phyloP scores from a whole-genome alignment of 2,113 vertebrate genomes.

The Echinops telfairi region DNA sequence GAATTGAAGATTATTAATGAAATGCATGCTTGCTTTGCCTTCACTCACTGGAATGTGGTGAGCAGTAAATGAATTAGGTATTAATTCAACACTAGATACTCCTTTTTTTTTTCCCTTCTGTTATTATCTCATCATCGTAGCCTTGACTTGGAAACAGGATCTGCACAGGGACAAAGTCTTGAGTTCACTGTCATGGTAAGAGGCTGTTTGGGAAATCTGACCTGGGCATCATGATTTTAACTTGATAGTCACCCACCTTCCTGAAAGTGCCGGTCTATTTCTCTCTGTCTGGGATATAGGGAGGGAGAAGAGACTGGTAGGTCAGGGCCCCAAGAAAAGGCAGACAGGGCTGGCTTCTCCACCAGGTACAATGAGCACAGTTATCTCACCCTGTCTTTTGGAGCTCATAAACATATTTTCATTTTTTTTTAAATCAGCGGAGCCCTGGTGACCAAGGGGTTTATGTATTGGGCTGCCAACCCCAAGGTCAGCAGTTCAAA shows the following conservation, averaged over 20 bases:
- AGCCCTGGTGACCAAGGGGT: too few species aligned
- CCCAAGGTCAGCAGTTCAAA: too few species aligned
- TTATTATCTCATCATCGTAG: constrained; percentile 40
- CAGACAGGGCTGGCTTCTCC: background rate
- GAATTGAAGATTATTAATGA: background rate
- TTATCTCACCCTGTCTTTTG: background rate
- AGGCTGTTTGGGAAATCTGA: constrained; percentile 19
- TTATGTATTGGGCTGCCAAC: too few species aligned
- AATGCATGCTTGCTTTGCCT: background rate
- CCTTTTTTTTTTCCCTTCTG: background rate
- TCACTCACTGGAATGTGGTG: background rate
- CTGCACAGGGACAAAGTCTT: background rate
- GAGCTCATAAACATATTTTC: background rate
- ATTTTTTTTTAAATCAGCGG: constrained; percentile 17
- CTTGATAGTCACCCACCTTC: background rate
- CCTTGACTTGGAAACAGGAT: constrained; percentile 52
- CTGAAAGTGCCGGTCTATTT: background rate
- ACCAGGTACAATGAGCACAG: too few species aligned
- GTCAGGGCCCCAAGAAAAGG: background rate
- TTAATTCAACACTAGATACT: background rate
- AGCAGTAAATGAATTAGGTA: background rate
- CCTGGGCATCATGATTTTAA: constrained; percentile 33
- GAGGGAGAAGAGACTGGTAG: background rate
- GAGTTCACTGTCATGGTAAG: background rate
- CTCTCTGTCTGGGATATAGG: background rate